phyloP scores from a whole-genome alignment of 2,888 invertebrate species.

The Apamea monoglypha region DNA sequence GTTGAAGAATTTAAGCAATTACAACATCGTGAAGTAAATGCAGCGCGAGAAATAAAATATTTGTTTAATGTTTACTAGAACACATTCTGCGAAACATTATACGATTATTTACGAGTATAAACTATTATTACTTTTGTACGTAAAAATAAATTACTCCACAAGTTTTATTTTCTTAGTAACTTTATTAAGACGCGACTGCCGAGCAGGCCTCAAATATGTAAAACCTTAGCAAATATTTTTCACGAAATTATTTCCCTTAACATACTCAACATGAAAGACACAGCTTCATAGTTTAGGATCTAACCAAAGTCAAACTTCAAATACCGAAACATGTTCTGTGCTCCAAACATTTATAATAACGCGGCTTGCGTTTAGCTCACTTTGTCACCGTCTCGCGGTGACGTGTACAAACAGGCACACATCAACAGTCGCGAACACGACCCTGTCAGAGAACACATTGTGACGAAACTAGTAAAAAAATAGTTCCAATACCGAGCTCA shows the following conservation, averaged over 20 bases:
- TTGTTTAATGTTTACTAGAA: constrained; percentile 14
- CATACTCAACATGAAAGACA: background rate
- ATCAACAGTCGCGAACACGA: constrained; percentile 16
- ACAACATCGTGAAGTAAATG: constrained; percentile 22
- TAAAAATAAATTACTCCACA: background rate
- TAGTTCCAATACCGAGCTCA: constrained; percentile 66
- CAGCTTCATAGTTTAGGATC: background rate
- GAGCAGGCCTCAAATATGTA: background rate
- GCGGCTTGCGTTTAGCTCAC: constrained; percentile 26
- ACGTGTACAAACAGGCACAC: constrained; percentile 38
- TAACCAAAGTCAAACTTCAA: background rate
- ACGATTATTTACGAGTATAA: constrained; percentile 22
- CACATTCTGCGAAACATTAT: constrained; percentile 24
- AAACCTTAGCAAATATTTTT: background rate
- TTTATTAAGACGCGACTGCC: background rate
- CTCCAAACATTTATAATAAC: constrained; percentile 37
- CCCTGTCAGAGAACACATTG: constrained; percentile 41
- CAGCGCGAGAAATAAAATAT: constrained; percentile 21
- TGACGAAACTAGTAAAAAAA: constrained; percentile 69
- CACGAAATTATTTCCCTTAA: background rate
- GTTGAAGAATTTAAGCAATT: constrained; percentile 32
- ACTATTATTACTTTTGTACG: background rate
- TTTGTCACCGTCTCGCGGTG: constrained; percentile 47
- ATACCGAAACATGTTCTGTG: constrained; percentile 12
- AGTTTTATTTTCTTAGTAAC: background rate